Evolutionary conservation across 2,113 vertebrate genomes (phyloP), one percentile per base, ranked within the genome.

Genomic region (Amia ocellicauda): DNA sequence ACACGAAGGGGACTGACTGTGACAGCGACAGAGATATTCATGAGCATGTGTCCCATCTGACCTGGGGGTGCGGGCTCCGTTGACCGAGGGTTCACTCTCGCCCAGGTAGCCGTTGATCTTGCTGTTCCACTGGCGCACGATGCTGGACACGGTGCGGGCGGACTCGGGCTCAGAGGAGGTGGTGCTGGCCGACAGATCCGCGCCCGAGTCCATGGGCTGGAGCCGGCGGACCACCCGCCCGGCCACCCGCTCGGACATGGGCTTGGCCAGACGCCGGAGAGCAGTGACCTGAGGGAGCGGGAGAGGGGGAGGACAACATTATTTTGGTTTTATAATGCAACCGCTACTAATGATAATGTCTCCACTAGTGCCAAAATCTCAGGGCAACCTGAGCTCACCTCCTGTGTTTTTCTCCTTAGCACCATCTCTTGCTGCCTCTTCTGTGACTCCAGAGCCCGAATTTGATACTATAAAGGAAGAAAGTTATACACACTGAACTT

Each of bases 401-500:
- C 96, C 80, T 99, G 96, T 0, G 94, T 98, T 73, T 97, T 98
- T 71, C 96, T 88, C 67, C 93, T 87, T 66, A 99, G 80, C 4
- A 99, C 94, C 9, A 96, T 82, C 62, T 98, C 96, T 84, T 99
- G 96, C 81, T 99, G 96, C 11, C 92, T 81, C 79, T 99, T 99
- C 84, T 99, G 97, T 24, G 94, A 95, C 74, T 99, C 97, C 72
- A 99, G 81, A 1, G 97, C 85, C 7, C 93, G 88, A 53, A 99
- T 99, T 81, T 99, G 97, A 81, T 94, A 98, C 96, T 99, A n/a
- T 19, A 36, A 36, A 36, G 5, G 31, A 7, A 36, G 5, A 36
- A 36, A 36, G n/a, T n/a, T n/a, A n/a, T n/a, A n/a, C n/a, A n/a
- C n/a, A n/a, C n/a, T n/a, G n/a, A n/a, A n/a, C n/a, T n/a, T n/a